A percentile compares a stretch with the other conserved stretches of the same genome.
Conservation (phyloP, 2,113 vertebrate species). For the Lanius collurio region DNA sequence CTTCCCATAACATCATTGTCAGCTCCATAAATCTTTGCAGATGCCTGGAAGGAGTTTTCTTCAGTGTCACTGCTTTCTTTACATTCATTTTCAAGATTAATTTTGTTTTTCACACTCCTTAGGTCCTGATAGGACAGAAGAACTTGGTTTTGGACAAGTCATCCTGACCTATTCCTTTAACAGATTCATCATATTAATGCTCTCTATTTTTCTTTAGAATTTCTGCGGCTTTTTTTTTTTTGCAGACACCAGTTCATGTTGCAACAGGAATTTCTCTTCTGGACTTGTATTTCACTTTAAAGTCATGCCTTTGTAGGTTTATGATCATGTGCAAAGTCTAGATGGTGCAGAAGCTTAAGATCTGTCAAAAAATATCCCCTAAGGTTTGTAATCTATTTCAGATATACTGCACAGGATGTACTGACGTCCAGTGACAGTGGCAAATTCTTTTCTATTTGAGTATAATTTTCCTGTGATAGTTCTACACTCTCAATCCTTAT, state of each 20-base stretch:
- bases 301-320: constrained; percentile 40
- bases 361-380: constrained; percentile 40
- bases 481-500: neutral
- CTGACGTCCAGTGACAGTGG: constrained; percentile 19
- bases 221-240: neutral
- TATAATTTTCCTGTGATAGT: constrained; percentile 7
- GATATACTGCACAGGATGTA: neutral
- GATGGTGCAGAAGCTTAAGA: constrained; percentile 20
- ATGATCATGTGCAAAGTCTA: neutral
- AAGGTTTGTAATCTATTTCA: constrained; percentile 37
- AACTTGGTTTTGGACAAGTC: neutral
- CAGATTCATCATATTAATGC: neutral
- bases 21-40: neutral
- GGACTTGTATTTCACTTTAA: constrained; percentile 43
- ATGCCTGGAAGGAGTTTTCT: neutral
- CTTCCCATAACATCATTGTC: neutral
- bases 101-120: neutral
- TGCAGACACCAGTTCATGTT: neutral
- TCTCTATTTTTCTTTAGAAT: neutral
- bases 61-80: neutral
- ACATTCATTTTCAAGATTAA: neutral
- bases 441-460: constrained; percentile 22
- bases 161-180: neutral
- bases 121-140: neutral
- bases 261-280: constrained; percentile 30